Evolutionary conservation across 2,888 invertebrate genomes (phyloP), one percentile per base, ranked within the genome.

Genomic region (Mycogona germanica): DNA sequence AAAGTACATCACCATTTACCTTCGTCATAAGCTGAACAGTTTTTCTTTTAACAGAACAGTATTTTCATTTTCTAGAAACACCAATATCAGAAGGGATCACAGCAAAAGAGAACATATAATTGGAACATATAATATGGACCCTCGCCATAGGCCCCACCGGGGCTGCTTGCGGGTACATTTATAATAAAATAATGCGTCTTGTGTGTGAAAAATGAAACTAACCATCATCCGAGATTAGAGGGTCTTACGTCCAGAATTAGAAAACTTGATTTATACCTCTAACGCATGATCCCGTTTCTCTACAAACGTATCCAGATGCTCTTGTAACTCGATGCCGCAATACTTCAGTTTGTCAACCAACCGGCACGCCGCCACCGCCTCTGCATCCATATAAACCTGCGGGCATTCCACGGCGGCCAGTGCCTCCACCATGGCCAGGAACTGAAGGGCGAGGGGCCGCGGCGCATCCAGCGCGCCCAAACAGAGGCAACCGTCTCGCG

Each of bases 291-390:
- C 92, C 63, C 87, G 82, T 56, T 88, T 79, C 69, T 95, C 92
- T 62, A 89, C 82, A 68, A 89, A 93, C 0, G 93, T 95, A 69
- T 96, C 95, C 60, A 93, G 78, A 69, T 95, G 95, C 65, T 96
- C 95, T 64, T 91, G 87, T 60, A 96, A 83, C 70, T 95, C 93
- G 37, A 96, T 75, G 64, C 93, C 82, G 59, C 87, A 85, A 68
- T 87, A 92, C 49, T 88, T 80, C 51, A 95, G 76, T 2, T 83
- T 80, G 68, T 95, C 93, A 5, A 84, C 78, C 7, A 92, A 75
- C 53, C 81, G 76, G 14, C 81, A 76, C 17, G 60, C 58, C 61
- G 73, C 72, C 55, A 85, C 82, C 44, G 78, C 78, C 25, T 86
- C 79, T 7, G 82, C 78, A 21, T 81, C 77, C 1, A 85, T 85